Evolutionary conservation across 1,140 invertebrate genomes (phyloP).

Genomic region (Aphaenogaster ashmeadi): DNA sequence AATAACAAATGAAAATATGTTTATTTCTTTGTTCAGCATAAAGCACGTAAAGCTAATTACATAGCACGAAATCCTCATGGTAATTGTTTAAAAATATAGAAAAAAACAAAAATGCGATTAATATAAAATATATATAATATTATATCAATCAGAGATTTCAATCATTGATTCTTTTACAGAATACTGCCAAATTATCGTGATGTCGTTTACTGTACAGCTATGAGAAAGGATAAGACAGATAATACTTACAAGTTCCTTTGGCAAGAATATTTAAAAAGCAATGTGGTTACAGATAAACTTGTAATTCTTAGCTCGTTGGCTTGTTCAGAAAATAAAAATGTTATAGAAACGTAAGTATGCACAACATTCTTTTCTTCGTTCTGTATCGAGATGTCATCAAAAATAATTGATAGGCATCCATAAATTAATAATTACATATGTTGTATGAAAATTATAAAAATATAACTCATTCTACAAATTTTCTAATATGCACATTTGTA

Average conservation of each 20-base stretch:
- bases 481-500: not conserved
- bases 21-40: not conserved
- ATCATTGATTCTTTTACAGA: slow-evolving; percentile 79
- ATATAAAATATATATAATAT: slow-evolving; percentile 74
- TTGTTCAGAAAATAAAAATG: slow-evolving; percentile 86
- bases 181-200: slow-evolving; percentile 88
- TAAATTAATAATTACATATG: not conserved
- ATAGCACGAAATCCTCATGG: not conserved
- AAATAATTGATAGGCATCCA: not conserved
- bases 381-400: not conserved
- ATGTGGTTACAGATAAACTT: slow-evolving; percentile 87
- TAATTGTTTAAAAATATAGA: not conserved
- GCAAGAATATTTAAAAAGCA: slow-evolving; percentile 64
- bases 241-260: slow-evolving; percentile 72
- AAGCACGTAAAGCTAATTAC: not conserved
- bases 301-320: slow-evolving; percentile 88
- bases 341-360: slow-evolving; percentile 85
- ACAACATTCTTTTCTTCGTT: not conserved
- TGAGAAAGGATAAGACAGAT: slow-evolving; percentile 42
- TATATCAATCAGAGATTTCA: slow-evolving; percentile 55
- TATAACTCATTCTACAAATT: not conserved
- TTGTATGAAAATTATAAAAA: not conserved
- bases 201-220: slow-evolving; percentile 85
- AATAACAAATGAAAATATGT: slow-evolving; percentile 4
- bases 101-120: not conserved